Evolutionary conservation across 1,140 invertebrate genomes (phyloP), one percentile per base, ranked within the genome.

Genomic region (Daktulosphaira vitifoliae): DNA sequence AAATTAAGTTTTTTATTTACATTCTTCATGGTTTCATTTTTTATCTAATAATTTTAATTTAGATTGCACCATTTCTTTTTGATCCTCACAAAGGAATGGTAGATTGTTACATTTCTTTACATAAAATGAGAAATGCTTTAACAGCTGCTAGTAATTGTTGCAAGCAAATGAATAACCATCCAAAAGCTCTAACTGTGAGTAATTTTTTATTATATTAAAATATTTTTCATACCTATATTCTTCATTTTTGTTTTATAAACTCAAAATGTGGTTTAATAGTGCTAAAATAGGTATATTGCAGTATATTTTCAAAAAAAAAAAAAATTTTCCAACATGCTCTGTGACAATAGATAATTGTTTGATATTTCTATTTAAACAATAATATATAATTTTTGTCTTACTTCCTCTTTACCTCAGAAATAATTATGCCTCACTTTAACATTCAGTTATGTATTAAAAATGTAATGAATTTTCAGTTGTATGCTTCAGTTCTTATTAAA

Each of bases 401-500:
- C n/a, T n/a, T n/a, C n/a, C n/a, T n/a, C n/a, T n/a, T n/a, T n/a
- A n/a, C n/a, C n/a, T n/a, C n/a, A n/a, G n/a, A n/a, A n/a, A n/a
- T n/a, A n/a, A n/a, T n/a, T n/a, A n/a, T n/a, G n/a, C n/a, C n/a
- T n/a, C n/a, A n/a, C n/a, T n/a, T n/a, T n/a, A n/a, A n/a, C n/a
- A n/a, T n/a, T n/a, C n/a, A n/a, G n/a, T n/a, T n/a, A n/a, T n/a
- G n/a, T n/a, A n/a, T n/a, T n/a, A n/a, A n/a, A n/a, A n/a, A n/a
- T n/a, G n/a, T n/a, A n/a, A n/a, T n/a, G n/a, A n/a, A n/a, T 56
- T 76, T 80, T 11, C 72, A 86, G 84, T 74, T 88, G 37, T 86
- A 85, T 73, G 84, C 85, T 1, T 81, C 79, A 48, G 84, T 86
- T 15, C 73, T 88, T 51, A 78, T 83, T 68, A 87, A 86, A 73